Conservation (phyloP, 2,888 invertebrate genomes). For the Acanthoscelides obtectus region DNA sequence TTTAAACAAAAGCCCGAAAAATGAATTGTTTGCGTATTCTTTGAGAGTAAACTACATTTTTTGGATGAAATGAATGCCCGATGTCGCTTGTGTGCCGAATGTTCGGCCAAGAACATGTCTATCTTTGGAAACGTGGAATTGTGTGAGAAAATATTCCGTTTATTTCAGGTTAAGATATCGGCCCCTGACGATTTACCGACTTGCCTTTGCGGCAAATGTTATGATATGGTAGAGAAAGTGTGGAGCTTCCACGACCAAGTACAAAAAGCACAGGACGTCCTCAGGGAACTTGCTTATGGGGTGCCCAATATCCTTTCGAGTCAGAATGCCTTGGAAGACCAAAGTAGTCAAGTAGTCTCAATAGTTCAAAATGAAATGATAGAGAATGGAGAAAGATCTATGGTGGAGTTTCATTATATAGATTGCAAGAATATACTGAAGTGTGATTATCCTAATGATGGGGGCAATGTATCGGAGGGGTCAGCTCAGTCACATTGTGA, state of each 20-base stretch:
- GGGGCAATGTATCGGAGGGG: slow-evolving; percentile 13
- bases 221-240: slow-evolving; percentile 40
- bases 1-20: not conserved
- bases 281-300: slow-evolving; percentile 22
- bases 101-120: slow-evolving; percentile 33
- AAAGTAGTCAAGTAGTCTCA: not conserved
- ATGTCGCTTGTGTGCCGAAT: slow-evolving; percentile 46
- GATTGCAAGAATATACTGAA: slow-evolving; percentile 12
- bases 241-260: slow-evolving; percentile 44
- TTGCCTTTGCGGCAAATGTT: slow-evolving; percentile 40
- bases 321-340: slow-evolving; percentile 10
- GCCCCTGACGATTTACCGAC: slow-evolving; percentile 39
- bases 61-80: slow-evolving; percentile 35
- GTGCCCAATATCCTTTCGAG: slow-evolving; percentile 12
- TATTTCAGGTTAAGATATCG: slow-evolving; percentile 43
- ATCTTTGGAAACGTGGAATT: slow-evolving; percentile 38
- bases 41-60: not conserved
- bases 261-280: slow-evolving; percentile 43
- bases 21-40: not conserved
- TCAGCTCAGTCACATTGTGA: slow-evolving; percentile 8
- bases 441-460: slow-evolving; percentile 17
- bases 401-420: slow-evolving; percentile 16
- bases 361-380: not conserved
- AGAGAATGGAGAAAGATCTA: not conserved
- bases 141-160: slow-evolving; percentile 37